phyloP scores from a whole-genome alignment of 2,888 invertebrate species.

The Hypena proboscidalis region DNA sequence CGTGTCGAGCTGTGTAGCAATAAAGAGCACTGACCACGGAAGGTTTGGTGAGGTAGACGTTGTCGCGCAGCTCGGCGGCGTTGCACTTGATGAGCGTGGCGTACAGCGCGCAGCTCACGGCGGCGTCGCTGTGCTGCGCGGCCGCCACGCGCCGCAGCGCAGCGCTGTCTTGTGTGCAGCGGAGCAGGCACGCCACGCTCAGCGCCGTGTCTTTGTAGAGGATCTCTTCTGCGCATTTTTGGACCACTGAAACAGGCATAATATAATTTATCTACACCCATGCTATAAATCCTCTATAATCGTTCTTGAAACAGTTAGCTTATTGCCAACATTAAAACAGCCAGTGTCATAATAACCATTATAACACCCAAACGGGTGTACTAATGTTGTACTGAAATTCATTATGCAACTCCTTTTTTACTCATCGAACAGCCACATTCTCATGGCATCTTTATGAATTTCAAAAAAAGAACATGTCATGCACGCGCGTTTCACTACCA shows the following conservation, averaged over 20 bases:
- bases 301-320: too few species aligned
- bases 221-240: slow-evolving; percentile 65
- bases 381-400: too few species aligned
- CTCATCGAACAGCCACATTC: too few species aligned
- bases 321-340: too few species aligned
- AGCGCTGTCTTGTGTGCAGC: slow-evolving; percentile 28
- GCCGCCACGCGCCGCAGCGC: slow-evolving; percentile 19
- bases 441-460: too few species aligned
- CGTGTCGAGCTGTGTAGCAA: too few species aligned
- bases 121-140: slow-evolving; percentile 42
- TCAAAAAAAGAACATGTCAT: too few species aligned
- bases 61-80: slow-evolving; percentile 55
- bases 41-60: slow-evolving; percentile 64
- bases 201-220: slow-evolving; percentile 65
- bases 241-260: slow-evolving; percentile 54
- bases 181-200: slow-evolving; percentile 64
- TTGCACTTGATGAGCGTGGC: slow-evolving; percentile 61
- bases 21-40: slow-evolving; percentile 48
- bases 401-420: too few species aligned
- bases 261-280: neutral
- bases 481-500: too few species aligned
- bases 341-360: too few species aligned
- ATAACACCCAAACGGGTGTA: too few species aligned
- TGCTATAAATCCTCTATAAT: too few species aligned
- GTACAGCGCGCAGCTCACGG: slow-evolving; percentile 61